Evolutionary conservation across 2,113 vertebrate genomes (phyloP).

Genomic region (Oncorhynchus kisutch): DNA sequence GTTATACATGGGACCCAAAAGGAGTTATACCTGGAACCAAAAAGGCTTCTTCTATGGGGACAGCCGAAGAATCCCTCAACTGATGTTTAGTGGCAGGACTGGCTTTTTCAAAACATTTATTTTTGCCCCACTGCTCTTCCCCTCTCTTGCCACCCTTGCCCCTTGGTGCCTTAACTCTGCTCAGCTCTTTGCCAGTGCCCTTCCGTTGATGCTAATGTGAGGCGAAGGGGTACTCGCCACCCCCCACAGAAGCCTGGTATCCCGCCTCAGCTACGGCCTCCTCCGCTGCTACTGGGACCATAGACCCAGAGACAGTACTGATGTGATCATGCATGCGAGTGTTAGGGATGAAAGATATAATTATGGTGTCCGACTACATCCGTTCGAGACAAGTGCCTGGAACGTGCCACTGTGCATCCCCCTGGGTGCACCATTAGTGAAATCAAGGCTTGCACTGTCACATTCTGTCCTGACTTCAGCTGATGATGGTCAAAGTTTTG

Average conservation of each 20-base stretch:
- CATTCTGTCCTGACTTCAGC: conserved; percentile 24
- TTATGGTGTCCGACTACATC: conserved; percentile 8
- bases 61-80: too few relatives aligned
- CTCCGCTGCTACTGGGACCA: too few relatives aligned
- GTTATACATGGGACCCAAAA: too few relatives aligned
- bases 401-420: conserved; percentile 37
- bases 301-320: too few relatives aligned
- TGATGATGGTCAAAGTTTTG: conserved; percentile 37
- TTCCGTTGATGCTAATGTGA: conserved; percentile 56
- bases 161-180: conserved; percentile 32
- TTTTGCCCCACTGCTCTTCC: background rate
- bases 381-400: conserved; percentile 28
- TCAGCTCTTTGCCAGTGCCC: conserved; percentile 39
- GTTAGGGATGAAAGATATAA: too few relatives aligned
- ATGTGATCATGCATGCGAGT: conserved; percentile 63
- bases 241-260: background rate
- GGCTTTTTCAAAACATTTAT: too few relatives aligned
- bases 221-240: conserved; percentile 56
- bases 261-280: too few relatives aligned
- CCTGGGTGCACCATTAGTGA: conserved; percentile 42
- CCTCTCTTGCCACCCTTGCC: conserved; percentile 51
- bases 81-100: too few relatives aligned
- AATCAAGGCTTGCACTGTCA: conserved; percentile 43
- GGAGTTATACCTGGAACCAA: too few relatives aligned
- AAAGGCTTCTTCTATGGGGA: too few relatives aligned